Base-by-base conservation (phyloP, 2,888 invertebrate species). In the Drosophila niveifrons region DNA sequence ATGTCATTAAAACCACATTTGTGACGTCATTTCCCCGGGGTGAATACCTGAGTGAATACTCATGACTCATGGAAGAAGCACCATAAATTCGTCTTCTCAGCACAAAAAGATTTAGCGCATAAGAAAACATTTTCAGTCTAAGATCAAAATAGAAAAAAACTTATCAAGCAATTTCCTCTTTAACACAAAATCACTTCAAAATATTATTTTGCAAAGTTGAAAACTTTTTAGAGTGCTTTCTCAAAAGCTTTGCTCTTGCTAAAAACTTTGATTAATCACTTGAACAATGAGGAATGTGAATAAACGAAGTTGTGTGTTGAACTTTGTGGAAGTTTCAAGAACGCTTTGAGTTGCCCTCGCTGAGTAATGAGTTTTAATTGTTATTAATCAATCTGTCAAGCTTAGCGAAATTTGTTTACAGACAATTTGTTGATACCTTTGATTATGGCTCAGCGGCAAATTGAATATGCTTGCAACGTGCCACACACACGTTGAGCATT, bases 361-460 rank as follows among this genome's bases (percentile, higher is more conserved):
- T 10, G 18, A 11, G 28, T 23, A 55, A 62, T 53, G 10, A 11
- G 46, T 10, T 31, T 56, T 39, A 57, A 44, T 34, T 41, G 11
- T 6, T 11, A 39, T 51, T 34, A 56, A 59, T 43, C 58, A 44
- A 72, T 55, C 66, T 53, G 56, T 34, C 34, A 11, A 7, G n/a
- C 36, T 55, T 47, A 57, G 29, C 18, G 2, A 3, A 47, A 56
- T 62, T 66, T 59, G 51, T 56, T 52, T 31, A 57, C 44, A 69
- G 39, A 23, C 29, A 66, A 50, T 56, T 64, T 51, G 66, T 28
- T 15, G 55, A 41, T 36, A 41, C 11, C 15, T 56, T 43, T 72
- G 29, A 61, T 72, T 31, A 28, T 39, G 3, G 17, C 29, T 18
- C 10, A 13, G 15, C n/a, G 36, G 8, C 23, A 29, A 29, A 31